Base-by-base conservation (phyloP, 2,888 invertebrate species). In the Epistrophe grossulariae region DNA sequence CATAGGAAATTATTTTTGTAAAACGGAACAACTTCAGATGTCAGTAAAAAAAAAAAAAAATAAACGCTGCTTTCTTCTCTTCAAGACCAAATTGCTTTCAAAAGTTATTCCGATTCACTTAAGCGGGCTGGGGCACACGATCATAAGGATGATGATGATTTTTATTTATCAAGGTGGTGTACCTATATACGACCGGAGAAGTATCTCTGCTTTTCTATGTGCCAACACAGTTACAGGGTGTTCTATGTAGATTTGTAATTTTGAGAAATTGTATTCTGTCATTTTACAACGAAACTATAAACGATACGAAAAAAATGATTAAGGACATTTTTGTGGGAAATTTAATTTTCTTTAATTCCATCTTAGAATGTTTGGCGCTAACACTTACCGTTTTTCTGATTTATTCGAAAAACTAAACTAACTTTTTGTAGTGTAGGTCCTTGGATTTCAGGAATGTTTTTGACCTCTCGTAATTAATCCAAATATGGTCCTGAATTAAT, bases 31-130 rank as follows among this genome's bases (percentile, higher is more conserved):
- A 50, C 68, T 68, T 68, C 15, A 24, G 35, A 19, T 68, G 52
- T 50, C 19, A 35, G 17, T 4, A 0, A 24, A 24, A n/a, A 1
- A 48, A 57, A 24, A 1, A 48, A 57, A 24, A 24, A 1, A 48
- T 31, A 24, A 6, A 8, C 24, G 13, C 28, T 24, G 24, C 19
- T 55, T 15, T 57, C 9, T n/a, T 15, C 28, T 31, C 57, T 59
- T n/a, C n/a, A 59, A 64, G 45, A 62, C 35, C 24, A 71, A 87
- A 87, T 82, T 87, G 82, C 79, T 82, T 87, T 64, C 9, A 60
- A 62, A 62, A 62, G 70, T 70, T 60, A 73, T 78, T 68, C 62
- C 71, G 72, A 74, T 59, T 72, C 77, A 68, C 71, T 71, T 74
- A 31, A 70, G 28, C n/a, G 19, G 52, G 43, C 24, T 3, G 24